A percentile compares a stretch with the other conserved stretches of the same genome.
Conservation (phyloP, 2,113 vertebrate genomes). For the Pachyramphus minor region DNA sequence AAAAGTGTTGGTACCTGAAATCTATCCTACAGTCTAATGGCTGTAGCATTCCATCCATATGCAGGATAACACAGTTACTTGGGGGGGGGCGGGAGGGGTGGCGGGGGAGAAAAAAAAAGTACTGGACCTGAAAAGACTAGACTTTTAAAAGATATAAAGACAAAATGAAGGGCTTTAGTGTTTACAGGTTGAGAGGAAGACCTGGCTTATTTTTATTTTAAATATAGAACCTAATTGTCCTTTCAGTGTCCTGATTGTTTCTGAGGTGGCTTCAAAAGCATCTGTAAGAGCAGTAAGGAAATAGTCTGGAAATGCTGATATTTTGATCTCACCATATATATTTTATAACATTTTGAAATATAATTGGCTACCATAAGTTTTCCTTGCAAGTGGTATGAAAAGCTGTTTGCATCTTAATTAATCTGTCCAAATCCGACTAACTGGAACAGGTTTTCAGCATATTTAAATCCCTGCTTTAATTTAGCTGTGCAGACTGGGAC, state of each 20-base stretch:
- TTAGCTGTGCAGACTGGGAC: neutral
- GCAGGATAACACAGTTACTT: neutral
- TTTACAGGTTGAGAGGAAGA: neutral
- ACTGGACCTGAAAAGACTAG: neutral
- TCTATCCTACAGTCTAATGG: neutral
- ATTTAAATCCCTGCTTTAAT: slow-evolving; percentile 3
- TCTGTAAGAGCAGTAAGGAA: neutral
- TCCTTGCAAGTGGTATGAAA: neutral
- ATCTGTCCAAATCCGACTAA: neutral
- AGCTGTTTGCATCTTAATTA: neutral
- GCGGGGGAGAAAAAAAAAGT: no score
- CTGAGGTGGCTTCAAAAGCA: neutral
- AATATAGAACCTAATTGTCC: neutral
- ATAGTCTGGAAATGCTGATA: neutral
- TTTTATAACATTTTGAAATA: neutral
- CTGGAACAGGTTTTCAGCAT: neutral
- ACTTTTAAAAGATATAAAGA: neutral
- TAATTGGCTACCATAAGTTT: neutral
- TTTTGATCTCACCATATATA: neutral
- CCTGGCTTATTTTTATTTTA: neutral
- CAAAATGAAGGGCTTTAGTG: neutral
- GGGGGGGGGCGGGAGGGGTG: no score
- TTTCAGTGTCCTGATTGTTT: neutral
- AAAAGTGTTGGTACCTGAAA: neutral
- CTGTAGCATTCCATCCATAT: neutral